These are phyloP conservation scores for Nannospalax galili DNA, from an alignment of 2,113 vertebrate species.

Conservation along the genomic window DNA sequence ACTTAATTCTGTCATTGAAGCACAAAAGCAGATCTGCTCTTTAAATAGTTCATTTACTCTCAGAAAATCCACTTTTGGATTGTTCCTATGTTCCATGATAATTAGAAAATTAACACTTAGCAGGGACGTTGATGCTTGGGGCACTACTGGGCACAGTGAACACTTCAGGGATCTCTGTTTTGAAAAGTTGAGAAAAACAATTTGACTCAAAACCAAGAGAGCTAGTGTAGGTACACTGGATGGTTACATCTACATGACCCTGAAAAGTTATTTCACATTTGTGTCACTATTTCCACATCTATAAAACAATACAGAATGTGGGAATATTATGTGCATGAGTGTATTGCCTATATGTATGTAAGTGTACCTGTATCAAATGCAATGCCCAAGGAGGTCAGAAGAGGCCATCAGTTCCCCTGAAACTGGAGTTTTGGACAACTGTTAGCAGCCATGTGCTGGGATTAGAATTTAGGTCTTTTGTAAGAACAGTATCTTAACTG, in stretches of 20 bases:
- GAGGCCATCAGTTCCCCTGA: too few species aligned
- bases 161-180: not conserved
- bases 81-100: not conserved
- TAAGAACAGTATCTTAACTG: too few species aligned
- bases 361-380: too few species aligned
- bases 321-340: too few species aligned
- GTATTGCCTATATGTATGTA: too few species aligned
- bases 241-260: not conserved
- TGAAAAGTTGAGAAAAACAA: not conserved
- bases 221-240: not conserved
- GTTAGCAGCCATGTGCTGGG: too few species aligned
- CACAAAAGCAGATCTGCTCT: not conserved
- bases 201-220: not conserved
- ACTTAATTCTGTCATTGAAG: not conserved
- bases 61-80: not conserved
- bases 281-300: not conserved
- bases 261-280: slow-evolving; percentile 42
- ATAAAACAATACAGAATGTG: not conserved
- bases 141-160: not conserved
- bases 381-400: too few species aligned
- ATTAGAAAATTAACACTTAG: not conserved
- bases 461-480: too few species aligned
- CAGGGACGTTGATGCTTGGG: not conserved
- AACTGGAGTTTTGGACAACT: too few species aligned
- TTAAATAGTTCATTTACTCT: not conserved